Evolutionary conservation across 2,797 vertebrate species (phyloP).

Genomic region (Platalea minor): DNA sequence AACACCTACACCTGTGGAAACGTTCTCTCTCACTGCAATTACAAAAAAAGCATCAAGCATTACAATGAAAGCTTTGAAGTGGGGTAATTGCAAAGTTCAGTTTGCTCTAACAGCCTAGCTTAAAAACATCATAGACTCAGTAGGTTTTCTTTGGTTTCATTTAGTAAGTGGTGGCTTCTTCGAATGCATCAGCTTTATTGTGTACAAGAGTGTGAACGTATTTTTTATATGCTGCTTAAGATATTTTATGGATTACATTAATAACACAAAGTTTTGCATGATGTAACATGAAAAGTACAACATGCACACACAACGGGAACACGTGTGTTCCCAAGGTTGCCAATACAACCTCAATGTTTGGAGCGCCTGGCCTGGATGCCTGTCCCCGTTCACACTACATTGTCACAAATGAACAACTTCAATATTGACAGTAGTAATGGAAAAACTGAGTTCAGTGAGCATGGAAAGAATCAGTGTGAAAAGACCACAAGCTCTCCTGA

Average conservation of each 20-base stretch:
- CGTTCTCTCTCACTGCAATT: background rate
- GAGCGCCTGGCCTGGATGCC: background rate
- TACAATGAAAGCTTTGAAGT: background rate
- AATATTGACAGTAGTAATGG: background rate
- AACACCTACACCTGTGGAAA: conserved; percentile 33
- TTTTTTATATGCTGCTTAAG: background rate
- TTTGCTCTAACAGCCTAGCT: background rate
- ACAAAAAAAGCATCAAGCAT: background rate
- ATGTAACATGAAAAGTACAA: fast-evolving
- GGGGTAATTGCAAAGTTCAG: background rate
- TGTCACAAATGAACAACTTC: background rate
- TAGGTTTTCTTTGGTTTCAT: background rate
- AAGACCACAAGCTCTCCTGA: background rate
- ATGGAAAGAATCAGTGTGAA: background rate
- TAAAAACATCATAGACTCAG: background rate
- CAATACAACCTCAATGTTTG: background rate
- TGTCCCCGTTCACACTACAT: background rate
- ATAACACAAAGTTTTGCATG: background rate
- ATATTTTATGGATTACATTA: background rate
- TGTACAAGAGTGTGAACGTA: background rate
- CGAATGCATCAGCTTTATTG: background rate
- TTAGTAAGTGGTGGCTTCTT: background rate
- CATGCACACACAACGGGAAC: fast-evolving
- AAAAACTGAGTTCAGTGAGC: background rate
- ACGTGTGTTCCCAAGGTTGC: fast-evolving